These are phyloP conservation scores for Lucifuga dentata DNA, from an alignment of 2,113 vertebrate genomes.

Conservation along the genomic window DNA sequence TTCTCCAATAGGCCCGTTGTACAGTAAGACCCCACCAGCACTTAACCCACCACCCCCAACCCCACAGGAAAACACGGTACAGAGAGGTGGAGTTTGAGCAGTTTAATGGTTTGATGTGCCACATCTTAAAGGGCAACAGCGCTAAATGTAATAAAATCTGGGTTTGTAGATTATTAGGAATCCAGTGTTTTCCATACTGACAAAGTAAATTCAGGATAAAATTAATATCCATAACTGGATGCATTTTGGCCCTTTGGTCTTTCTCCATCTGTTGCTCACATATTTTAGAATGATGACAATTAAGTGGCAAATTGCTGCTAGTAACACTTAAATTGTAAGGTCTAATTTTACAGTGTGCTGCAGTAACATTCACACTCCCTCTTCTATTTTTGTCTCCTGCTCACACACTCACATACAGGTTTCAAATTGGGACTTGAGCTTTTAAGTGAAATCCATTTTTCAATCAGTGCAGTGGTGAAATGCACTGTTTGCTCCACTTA, in stretches of 20 bases:
- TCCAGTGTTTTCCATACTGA: too few species aligned
- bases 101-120: constrained; percentile 43
- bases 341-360: constrained; percentile 1
- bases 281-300: background rate
- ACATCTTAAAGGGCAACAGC: background rate
- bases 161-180: too few species aligned
- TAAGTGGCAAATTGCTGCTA: background rate
- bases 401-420: background rate
- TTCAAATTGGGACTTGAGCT: constrained; percentile 19
- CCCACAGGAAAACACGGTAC: constrained; percentile 17
- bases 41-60: constrained; percentile 20
- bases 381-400: background rate
- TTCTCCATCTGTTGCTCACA: background rate
- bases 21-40: constrained; percentile 35
- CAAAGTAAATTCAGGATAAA: too few species aligned
- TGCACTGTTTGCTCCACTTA: constrained; percentile 29
- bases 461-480: constrained; percentile 22
- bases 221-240: too few species aligned
- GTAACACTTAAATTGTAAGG: background rate
- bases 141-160: too few species aligned
- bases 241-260: too few species aligned
- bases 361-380: constrained; percentile 10
- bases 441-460: constrained; percentile 57
- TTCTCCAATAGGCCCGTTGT: constrained; percentile 39
- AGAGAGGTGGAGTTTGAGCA: constrained; percentile 31